phyloP scores from a whole-genome alignment of 2,888 invertebrate species.

The Eupithecia dodoneata region DNA sequence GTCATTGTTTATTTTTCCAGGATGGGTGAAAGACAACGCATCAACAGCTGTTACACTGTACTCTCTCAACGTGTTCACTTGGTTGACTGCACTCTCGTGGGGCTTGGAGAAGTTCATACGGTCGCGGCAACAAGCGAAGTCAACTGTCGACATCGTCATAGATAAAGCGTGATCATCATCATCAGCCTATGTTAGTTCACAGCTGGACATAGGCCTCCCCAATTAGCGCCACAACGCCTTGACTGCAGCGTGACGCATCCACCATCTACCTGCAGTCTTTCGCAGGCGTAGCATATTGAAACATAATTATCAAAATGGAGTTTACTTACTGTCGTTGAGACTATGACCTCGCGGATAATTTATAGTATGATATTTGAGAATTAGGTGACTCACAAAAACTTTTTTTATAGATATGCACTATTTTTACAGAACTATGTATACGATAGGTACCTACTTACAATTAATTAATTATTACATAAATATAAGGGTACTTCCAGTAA shows the following conservation, averaged over 20 bases:
- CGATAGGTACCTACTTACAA: not conserved
- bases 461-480: not conserved
- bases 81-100: slow-evolving; percentile 86
- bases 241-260: too few relatives aligned
- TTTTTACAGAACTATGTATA: too few relatives aligned
- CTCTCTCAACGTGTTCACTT: slow-evolving; percentile 86
- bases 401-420: not conserved
- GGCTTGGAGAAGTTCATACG: slow-evolving; percentile 80
- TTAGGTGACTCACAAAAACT: not conserved
- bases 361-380: not conserved
- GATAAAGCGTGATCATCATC: slow-evolving; percentile 46
- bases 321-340: not conserved
- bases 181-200: slow-evolving; percentile 1
- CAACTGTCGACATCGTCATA: slow-evolving; percentile 48
- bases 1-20: slow-evolving; percentile 62
- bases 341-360: not conserved
- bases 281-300: too few relatives aligned
- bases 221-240: too few relatives aligned
- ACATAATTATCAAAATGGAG: not conserved
- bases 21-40: slow-evolving; percentile 86
- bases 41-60: slow-evolving; percentile 86
- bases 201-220: too few relatives aligned
- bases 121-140: slow-evolving; percentile 53
- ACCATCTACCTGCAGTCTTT: too few relatives aligned
- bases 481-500: not conserved